Conservation (phyloP, 1,140 invertebrate species). For the Radopholus similis region DNA sequence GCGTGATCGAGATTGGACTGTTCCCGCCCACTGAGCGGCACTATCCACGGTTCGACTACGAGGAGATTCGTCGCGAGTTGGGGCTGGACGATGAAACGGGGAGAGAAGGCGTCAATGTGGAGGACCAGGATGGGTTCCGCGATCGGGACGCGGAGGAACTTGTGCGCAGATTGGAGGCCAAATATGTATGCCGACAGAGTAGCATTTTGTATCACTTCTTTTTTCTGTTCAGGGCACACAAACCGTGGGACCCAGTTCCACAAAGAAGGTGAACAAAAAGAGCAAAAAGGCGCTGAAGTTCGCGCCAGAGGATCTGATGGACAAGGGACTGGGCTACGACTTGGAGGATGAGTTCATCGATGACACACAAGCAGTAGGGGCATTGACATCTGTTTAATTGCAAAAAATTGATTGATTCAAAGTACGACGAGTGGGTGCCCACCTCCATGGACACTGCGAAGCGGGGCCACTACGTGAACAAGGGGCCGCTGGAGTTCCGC, state of each 20-base stretch:
- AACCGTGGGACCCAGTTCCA: not conserved
- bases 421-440: conserved; percentile 44
- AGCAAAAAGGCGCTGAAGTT: conserved; percentile 31
- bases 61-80: conserved; percentile 30
- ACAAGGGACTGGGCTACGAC: conserved; percentile 48
- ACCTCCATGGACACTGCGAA: conserved; percentile 44
- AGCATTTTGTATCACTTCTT: conserved; percentile 19
- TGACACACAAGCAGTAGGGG: conserved; percentile 43
- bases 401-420: conserved; percentile 1
- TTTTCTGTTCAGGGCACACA: conserved; percentile 14
- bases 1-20: conserved; percentile 31
- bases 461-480: conserved; percentile 45
- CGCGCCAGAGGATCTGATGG: conserved; percentile 38
- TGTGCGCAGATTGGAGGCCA: conserved; percentile 36
- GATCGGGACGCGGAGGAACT: conserved; percentile 38
- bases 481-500: conserved; percentile 29
- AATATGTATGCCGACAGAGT: conserved; percentile 32
- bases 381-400: no score
- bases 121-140: conserved; percentile 29
- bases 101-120: conserved; percentile 9
- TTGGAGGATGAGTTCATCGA: conserved; percentile 45
- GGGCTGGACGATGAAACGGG: conserved; percentile 10
- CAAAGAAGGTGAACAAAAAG: conserved; percentile 23
- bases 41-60: conserved; percentile 44
- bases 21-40: conserved; percentile 32